Evolutionary conservation across 1,140 invertebrate species (phyloP).

Genomic region (Varroa destructor): DNA sequence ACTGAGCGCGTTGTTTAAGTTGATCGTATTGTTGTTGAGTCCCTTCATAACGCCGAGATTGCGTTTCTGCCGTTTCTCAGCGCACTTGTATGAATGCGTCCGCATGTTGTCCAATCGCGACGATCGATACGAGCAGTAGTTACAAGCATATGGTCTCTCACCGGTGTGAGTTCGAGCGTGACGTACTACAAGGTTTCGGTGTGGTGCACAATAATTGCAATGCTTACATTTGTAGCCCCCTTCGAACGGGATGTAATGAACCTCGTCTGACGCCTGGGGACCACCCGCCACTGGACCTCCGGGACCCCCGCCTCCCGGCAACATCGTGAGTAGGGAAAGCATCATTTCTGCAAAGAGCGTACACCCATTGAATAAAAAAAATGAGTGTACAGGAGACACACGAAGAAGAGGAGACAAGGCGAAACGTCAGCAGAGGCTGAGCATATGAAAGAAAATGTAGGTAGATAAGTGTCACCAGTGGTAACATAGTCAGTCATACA

Average conservation of each 20-base stretch:
- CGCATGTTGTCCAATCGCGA: constrained; percentile 27
- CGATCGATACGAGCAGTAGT: constrained; percentile 19
- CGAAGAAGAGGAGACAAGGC: no score
- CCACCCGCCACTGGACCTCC: no score
- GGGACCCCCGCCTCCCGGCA: constrained; percentile 2
- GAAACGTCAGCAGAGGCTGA: no score
- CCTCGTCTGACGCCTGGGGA: constrained; percentile 23
- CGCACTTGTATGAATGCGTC: constrained; percentile 25
- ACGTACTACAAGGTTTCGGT: constrained; percentile 20
- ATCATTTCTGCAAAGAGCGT: constrained; percentile 23
- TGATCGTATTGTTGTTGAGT: constrained; percentile 5
- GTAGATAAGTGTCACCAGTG: no score
- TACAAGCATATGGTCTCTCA: constrained; percentile 2
- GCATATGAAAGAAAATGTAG: no score
- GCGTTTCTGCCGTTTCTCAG: constrained; percentile 24
- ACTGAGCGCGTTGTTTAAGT: no score
- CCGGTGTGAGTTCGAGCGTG: constrained; percentile 25
- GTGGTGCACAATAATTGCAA: constrained; percentile 19
- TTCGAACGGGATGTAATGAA: constrained; percentile 25
- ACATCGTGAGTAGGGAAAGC: constrained; percentile 21
- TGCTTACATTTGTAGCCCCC: constrained; percentile 27
- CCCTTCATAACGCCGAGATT: constrained; percentile 27
- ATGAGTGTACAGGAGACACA: no score
- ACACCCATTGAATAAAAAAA: no score
- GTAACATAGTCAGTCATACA: no score